phyloP scores from a whole-genome alignment of 2,888 invertebrate species.

The Drosophila heteroneura region DNA sequence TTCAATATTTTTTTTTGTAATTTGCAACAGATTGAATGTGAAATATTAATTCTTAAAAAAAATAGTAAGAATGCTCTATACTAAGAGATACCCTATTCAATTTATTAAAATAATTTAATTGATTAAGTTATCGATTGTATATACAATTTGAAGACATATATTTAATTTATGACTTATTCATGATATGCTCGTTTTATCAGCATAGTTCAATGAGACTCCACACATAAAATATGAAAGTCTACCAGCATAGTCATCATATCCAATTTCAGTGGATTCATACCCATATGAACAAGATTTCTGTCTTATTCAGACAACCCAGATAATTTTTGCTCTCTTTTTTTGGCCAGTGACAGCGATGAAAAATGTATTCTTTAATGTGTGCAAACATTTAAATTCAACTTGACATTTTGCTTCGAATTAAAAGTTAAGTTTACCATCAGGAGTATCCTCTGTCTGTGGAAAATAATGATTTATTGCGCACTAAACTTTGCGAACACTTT shows the following conservation, averaged over 20 bases:
- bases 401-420: not conserved
- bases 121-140: too few relatives aligned
- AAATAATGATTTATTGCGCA: not conserved
- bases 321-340: not conserved
- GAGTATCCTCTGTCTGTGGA: not conserved
- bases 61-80: not conserved
- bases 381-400: slow-evolving; percentile 20
- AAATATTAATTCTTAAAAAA: not conserved
- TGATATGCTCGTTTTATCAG: not conserved
- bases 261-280: not conserved
- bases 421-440: not conserved
- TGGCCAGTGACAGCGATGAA: not conserved
- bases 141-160: too few relatives aligned
- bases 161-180: not conserved
- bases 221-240: not conserved
- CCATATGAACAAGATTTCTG: not conserved
- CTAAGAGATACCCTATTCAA: not conserved
- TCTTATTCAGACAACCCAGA: not conserved
- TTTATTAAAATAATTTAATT: not conserved
- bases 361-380: not conserved
- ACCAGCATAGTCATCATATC: not conserved
- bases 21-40: not conserved
- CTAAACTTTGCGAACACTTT: not conserved
- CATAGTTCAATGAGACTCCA: not conserved
- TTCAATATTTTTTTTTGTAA: not conserved